These are phyloP conservation scores for Heteromurus nitidus DNA, from an alignment of 2,888 invertebrate genomes.

Conservation along the genomic window DNA sequence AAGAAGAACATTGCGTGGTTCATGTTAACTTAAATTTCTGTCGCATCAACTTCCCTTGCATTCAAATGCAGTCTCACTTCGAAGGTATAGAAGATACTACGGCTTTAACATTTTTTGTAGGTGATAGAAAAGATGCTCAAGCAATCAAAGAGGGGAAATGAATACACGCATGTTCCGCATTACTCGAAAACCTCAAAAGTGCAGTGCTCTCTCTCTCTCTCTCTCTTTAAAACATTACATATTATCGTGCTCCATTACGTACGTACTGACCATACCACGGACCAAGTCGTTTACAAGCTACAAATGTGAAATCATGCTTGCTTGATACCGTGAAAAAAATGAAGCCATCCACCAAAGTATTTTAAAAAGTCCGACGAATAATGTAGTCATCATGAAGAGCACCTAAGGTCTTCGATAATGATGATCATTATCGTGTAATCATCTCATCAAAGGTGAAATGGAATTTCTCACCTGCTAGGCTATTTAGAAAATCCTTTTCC, in stretches of 20 bases:
- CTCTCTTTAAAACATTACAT: background rate
- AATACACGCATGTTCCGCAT: too few relatives aligned
- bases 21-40: too few relatives aligned
- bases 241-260: background rate
- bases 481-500: conserved; percentile 14
- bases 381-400: conserved; percentile 49
- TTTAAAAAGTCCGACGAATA: conserved; percentile 26
- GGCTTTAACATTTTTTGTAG: too few relatives aligned
- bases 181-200: background rate
- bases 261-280: background rate
- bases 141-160: background rate
- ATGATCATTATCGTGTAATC: conserved; percentile 63
- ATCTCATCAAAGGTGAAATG: conserved; percentile 50
- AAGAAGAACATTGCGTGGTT: too few relatives aligned
- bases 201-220: background rate
- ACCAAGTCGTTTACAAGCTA: background rate
- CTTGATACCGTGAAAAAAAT: background rate
- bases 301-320: conserved; percentile 3
- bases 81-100: too few relatives aligned
- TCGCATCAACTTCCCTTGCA: too few relatives aligned
- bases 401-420: conserved; percentile 57
- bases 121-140: too few relatives aligned
- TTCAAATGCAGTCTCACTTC: too few relatives aligned
- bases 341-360: background rate
- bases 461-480: conserved; percentile 62